phyloP scores from a whole-genome alignment of 2,797 vertebrate genomes.

The Selene dorsalis region DNA sequence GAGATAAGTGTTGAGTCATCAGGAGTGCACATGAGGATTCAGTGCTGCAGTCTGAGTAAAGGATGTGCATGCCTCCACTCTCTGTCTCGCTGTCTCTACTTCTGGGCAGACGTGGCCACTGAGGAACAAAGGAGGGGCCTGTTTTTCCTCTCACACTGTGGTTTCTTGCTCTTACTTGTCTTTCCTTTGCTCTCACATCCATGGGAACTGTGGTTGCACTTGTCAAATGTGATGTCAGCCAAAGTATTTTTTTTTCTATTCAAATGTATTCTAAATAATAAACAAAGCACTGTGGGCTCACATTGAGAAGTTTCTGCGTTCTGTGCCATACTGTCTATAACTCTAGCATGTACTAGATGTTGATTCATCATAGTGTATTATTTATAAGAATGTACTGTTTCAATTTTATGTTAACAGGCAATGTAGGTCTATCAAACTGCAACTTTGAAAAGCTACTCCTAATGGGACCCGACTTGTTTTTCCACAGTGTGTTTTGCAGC shows the following conservation, averaged over 20 bases:
- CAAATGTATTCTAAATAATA: no score
- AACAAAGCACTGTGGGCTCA: no score
- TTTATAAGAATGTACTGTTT: not conserved
- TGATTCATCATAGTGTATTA: not conserved
- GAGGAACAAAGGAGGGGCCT: constrained; percentile 24
- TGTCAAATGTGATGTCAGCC: not conserved
- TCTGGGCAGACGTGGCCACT: constrained; percentile 2
- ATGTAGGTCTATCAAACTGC: not conserved
- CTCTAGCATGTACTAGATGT: not conserved
- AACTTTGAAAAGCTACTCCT: not conserved
- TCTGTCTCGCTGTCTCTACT: not conserved
- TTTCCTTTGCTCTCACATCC: not conserved
- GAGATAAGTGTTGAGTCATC: constrained; percentile 71
- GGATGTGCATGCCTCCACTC: not conserved
- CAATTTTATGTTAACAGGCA: no score
- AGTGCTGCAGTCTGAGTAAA: constrained; percentile 59
- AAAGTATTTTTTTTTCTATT: not conserved
- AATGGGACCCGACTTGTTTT: not conserved
- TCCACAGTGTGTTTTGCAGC: not conserved
- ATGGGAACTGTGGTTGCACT: not conserved
- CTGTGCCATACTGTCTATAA: not conserved
- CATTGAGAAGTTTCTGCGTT: no score
- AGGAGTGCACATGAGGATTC: constrained; percentile 29
- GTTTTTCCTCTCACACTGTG: not conserved
- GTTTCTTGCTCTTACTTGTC: not conserved